Evolutionary conservation across 2,888 invertebrate species (phyloP), one percentile per base, ranked within the genome.

Genomic region (Hoplodrina blanda): DNA sequence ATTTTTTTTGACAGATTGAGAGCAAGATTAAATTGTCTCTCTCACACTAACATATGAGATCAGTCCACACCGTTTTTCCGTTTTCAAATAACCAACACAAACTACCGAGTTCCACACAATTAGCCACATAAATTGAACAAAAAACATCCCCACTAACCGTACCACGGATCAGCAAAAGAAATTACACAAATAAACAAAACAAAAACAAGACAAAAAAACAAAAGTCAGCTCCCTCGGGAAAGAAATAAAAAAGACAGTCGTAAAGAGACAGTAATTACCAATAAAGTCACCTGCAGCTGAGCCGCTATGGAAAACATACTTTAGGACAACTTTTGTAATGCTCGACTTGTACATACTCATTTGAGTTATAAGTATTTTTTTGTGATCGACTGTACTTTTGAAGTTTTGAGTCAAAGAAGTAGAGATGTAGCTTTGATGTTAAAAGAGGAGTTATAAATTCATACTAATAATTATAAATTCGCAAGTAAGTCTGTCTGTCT

Each of bases 241-340:
- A 78, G 69, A 73, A 82, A 79, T 80, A 76, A 83, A 70, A 79
- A 83, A 76, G 69, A 72, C 66, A 77, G 66, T 80, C 87, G 86
- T 89, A 89, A 89, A 89, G 82, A 83, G 81, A 80, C 77, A 70
- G 86, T 87, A 89, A 89, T 89, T 86, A 88, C 85, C 83, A 73
- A 85, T 87, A 85, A 87, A 87, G 67, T 82, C 83, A 84, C 85
- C 85, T 87, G 82, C 80, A 84, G 73, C 81, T 84, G 76, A 72
- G 77, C 56, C 65, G 50, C 67, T 53, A 68, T 63, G 55, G 80
- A 59, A 69, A 67, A 66, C 52, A 65, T 49, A 73, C 67, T 73
- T 73, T 52, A 55, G 49, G n/a, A 62, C 25, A 76, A 78, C 62
- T 83, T 75, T 56, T 46, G 60, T 73, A 68, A 73, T 70, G 54